Base-by-base conservation (phyloP, 2,113 vertebrate species). In the Harpagus bidentatus region DNA sequence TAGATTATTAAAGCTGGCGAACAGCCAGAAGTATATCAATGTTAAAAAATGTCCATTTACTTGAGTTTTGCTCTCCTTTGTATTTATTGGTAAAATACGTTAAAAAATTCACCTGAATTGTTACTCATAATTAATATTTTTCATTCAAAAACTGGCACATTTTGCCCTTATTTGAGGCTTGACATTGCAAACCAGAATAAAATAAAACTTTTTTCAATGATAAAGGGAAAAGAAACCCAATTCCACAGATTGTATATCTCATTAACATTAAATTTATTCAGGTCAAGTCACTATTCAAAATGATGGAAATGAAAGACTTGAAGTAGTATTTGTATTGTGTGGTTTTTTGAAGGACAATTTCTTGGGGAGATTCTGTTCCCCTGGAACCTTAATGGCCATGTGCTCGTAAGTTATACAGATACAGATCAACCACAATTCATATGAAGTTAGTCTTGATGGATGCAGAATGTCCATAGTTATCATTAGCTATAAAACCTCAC, bases 1-100 rank as follows among this genome's bases (percentile, higher is more conserved):
- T 96, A 97, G 73, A 91, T 93, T 96, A 94, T 93, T 94, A 87
- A 92, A 91, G 25, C 74, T 95, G 93, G 89, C 36, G 21, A 93
- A 80, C 21, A 53, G 72, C 84, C 95, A 97, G 86, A 96, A 94
- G 50, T 94, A 88, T 86, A 90, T 86, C 17, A 58, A 79, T 77
- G 52, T 93, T 94, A 23, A 70, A 80, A 89, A 82, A 84, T 50
- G 26, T 94, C 61, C 26, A 79, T 93, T 96, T 95, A 55, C 71
- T 94, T 74, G 53, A 86, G 43, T 95, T 84, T 48, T 91, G 48
- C 61, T 93, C 22, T 77, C 74, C 10, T 92, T 92, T 86, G 14
- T 84, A 95, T 74, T 96, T 53, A 62, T 53, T 90, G 59, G 76
- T 88, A 93, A 94, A 92, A 88, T 38, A 40, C 32, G 62, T 56